Evolutionary conservation across 1,140 invertebrate species (phyloP).

Genomic region (Phthorimaea operculella): DNA sequence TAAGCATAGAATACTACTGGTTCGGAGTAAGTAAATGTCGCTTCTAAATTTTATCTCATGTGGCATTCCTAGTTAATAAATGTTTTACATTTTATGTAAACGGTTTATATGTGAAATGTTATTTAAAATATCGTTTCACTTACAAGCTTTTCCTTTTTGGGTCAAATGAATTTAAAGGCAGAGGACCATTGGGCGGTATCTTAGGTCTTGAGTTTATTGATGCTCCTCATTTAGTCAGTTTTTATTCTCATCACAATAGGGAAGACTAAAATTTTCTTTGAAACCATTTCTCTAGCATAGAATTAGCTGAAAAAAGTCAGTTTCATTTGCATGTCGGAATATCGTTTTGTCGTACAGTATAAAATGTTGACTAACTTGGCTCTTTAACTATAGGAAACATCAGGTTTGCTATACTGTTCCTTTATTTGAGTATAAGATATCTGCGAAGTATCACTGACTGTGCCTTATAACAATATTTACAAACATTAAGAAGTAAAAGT

Average conservation of each 20-base stretch:
- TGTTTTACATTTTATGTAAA: too few relatives aligned
- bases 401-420: too few relatives aligned
- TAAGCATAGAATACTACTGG: too few relatives aligned
- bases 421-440: too few relatives aligned
- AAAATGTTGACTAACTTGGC: too few relatives aligned
- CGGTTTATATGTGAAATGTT: not conserved
- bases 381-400: too few relatives aligned
- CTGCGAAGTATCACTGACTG: too few relatives aligned
- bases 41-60: conserved; percentile 15
- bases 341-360: not conserved
- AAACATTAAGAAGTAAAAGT: too few relatives aligned
- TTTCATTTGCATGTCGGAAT: conserved; percentile 17
- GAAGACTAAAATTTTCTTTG: not conserved
- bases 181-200: conserved; percentile 3
- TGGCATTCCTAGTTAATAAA: not conserved
- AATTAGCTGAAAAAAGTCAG: not conserved
- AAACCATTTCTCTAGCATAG: not conserved
- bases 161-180: not conserved
- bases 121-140: not conserved
- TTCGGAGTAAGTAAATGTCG: conserved; percentile 18
- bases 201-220: conserved; percentile 42
- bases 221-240: conserved; percentile 38
- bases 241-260: conserved; percentile 17
- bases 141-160: too few relatives aligned
- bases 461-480: too few relatives aligned